Conservation (phyloP, 1,140 invertebrate species). For the Zaprionus vittiger region DNA sequence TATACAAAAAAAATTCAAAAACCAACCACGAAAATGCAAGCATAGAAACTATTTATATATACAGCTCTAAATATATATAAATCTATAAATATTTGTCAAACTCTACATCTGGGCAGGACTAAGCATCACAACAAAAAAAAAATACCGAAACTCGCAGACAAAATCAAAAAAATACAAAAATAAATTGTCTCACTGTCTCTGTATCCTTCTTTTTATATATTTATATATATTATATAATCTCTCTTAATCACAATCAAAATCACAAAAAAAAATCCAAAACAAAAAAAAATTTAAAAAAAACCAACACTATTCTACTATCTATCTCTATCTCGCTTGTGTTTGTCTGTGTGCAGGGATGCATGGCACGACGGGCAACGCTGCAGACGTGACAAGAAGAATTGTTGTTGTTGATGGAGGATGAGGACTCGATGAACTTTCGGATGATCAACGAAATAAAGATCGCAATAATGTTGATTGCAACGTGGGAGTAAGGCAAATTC, state of each 20-base stretch:
- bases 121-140: conserved; percentile 71
- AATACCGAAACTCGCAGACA: conserved; percentile 71
- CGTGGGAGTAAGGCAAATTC: conserved; percentile 39
- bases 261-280: conserved; percentile 20
- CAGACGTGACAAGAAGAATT: conserved; percentile 30
- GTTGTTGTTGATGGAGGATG: conserved; percentile 51
- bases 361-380: conserved; percentile 58
- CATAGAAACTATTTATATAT: conserved; percentile 43
- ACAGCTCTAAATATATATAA: conserved; percentile 38
- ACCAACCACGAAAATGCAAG: conserved; percentile 65
- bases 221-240: conserved; percentile 32
- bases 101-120: conserved; percentile 75
- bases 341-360: conserved; percentile 84
- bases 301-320: conserved; percentile 82
- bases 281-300: conserved; percentile 51
- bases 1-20: conserved; percentile 69
- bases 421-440: conserved; percentile 23
- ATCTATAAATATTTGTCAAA: conserved; percentile 43
- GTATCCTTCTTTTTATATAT: conserved; percentile 53
- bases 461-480: conserved; percentile 31
- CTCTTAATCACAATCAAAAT: conserved; percentile 32
- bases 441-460: conserved; percentile 19
- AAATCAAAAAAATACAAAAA: conserved; percentile 43
- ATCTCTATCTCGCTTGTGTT: conserved; percentile 84
- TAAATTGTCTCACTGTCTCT: conserved; percentile 62